Evolutionary conservation across 2,797 vertebrate genomes (phyloP).

Genomic region (Betta splendens): DNA sequence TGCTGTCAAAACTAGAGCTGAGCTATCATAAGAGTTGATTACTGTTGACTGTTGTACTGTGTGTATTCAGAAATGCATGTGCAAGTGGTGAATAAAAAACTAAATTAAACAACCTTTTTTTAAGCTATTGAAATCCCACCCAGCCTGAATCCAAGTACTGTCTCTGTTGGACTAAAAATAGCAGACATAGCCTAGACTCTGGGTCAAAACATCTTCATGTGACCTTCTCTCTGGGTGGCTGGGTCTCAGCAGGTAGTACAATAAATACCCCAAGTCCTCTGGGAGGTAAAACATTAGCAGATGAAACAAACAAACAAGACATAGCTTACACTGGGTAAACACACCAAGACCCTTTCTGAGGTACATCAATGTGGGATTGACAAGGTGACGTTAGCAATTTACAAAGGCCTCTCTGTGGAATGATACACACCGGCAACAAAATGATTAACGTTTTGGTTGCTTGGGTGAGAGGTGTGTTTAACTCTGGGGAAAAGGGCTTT

Average conservation of each 20-base stretch:
- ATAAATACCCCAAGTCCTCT: conserved; percentile 38
- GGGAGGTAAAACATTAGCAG: conserved; percentile 33
- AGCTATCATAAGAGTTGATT: too few species aligned
- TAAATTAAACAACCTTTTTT: conserved; percentile 12
- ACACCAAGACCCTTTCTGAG: conserved; percentile 5
- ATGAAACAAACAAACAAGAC: conserved; percentile 34
- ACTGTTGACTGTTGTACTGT: neutral
- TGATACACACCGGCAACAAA: conserved; percentile 51
- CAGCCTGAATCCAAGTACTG: conserved; percentile 1
- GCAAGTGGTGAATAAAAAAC: neutral
- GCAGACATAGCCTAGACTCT: conserved; percentile 13
- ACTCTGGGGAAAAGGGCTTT: conserved; percentile 42
- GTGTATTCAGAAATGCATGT: neutral
- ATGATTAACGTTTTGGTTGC: conserved; percentile 67
- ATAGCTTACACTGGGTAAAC: conserved; percentile 16
- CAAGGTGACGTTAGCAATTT: conserved; percentile 42
- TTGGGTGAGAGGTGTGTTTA: conserved; percentile 44
- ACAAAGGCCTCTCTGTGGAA: conserved; percentile 46
- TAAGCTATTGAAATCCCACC: conserved; percentile 13
- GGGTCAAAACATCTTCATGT: conserved; percentile 41
- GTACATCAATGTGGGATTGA: conserved; percentile 8
- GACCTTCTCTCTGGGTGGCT: conserved; percentile 44
- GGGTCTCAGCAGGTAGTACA: conserved; percentile 40
- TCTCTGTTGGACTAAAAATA: conserved; percentile 35
- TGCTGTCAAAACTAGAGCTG: neutral